phyloP scores from a whole-genome alignment of 2,888 invertebrate species.

The Drosophila histrio region DNA sequence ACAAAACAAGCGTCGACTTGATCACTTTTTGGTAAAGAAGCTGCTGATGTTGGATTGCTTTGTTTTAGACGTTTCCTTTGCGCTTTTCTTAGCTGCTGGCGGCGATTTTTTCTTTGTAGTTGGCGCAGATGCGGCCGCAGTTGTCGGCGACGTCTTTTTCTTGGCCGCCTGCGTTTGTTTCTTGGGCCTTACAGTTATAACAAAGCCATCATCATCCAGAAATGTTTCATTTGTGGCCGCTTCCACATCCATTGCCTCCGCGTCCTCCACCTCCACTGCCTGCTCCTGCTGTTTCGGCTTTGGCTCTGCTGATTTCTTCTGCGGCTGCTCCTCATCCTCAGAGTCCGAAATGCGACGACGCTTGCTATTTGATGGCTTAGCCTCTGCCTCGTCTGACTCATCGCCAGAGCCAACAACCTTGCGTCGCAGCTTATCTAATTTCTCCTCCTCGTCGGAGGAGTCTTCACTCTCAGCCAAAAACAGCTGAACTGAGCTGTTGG shows the following conservation, averaged over 20 bases:
- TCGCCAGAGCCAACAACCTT: slow-evolving; percentile 66
- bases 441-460: slow-evolving; percentile 82
- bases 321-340: slow-evolving; percentile 77
- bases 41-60: slow-evolving; percentile 82
- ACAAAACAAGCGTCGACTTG: not conserved
- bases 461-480: slow-evolving; percentile 69
- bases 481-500: slow-evolving; percentile 76
- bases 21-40: slow-evolving; percentile 81
- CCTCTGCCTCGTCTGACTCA: slow-evolving; percentile 43
- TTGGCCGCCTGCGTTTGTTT: slow-evolving; percentile 47
- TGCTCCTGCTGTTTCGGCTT: slow-evolving; percentile 48
- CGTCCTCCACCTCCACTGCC: slow-evolving; percentile 35
- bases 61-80: slow-evolving; percentile 67
- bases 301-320: slow-evolving; percentile 59
- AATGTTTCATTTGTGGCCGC: slow-evolving; percentile 72
- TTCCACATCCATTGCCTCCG: slow-evolving; percentile 39
- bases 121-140: slow-evolving; percentile 22
- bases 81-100: slow-evolving; percentile 39
- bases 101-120: slow-evolving; percentile 66
- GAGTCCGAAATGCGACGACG: slow-evolving; percentile 82
- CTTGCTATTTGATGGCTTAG: slow-evolving; percentile 48
- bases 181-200: slow-evolving; percentile 78
- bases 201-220: slow-evolving; percentile 82
- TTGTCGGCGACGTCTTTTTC: slow-evolving; percentile 52
- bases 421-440: slow-evolving; percentile 77